Evolutionary conservation across 2,888 invertebrate genomes (phyloP).

Genomic region (Lapara coniferarum): DNA sequence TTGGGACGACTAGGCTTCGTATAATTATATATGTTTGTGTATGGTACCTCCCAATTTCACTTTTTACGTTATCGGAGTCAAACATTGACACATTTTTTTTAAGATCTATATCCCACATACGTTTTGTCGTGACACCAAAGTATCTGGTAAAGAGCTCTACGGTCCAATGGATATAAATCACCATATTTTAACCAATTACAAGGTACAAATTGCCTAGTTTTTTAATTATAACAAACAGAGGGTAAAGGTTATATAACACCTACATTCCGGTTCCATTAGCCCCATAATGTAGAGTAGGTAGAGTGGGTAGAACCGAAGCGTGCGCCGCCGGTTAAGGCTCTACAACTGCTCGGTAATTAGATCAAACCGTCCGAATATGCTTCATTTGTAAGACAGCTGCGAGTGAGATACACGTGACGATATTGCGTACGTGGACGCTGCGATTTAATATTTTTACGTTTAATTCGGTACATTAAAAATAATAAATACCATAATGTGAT

Average conservation of each 20-base stretch:
- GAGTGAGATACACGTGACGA: neutral
- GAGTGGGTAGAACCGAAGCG: conserved; percentile 10
- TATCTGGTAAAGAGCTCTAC: too few relatives aligned
- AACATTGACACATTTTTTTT: too few relatives aligned
- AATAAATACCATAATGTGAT: too few relatives aligned
- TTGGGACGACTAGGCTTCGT: too few relatives aligned
- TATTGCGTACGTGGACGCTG: neutral
- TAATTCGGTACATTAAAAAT: too few relatives aligned
- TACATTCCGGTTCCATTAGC: conserved; percentile 8
- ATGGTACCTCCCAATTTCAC: too few relatives aligned
- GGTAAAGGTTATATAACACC: neutral
- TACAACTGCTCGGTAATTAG: conserved; percentile 28
- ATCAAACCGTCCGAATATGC: conserved; percentile 15
- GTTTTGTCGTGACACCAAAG: too few relatives aligned
- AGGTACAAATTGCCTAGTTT: neutral
- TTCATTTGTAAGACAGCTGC: conserved; percentile 25
- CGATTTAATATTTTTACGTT: neutral
- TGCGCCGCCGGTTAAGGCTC: conserved; percentile 23
- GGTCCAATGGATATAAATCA: too few relatives aligned
- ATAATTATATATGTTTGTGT: too few relatives aligned
- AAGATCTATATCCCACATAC: too few relatives aligned
- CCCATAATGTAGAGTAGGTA: neutral
- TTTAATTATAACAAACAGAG: neutral
- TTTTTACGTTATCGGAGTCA: too few relatives aligned
- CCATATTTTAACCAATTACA: too few relatives aligned